These are phyloP conservation scores for Umimayanthus kanabou DNA, from an alignment of 92 coral and sea anemone species.

Conservation along the genomic window DNA sequence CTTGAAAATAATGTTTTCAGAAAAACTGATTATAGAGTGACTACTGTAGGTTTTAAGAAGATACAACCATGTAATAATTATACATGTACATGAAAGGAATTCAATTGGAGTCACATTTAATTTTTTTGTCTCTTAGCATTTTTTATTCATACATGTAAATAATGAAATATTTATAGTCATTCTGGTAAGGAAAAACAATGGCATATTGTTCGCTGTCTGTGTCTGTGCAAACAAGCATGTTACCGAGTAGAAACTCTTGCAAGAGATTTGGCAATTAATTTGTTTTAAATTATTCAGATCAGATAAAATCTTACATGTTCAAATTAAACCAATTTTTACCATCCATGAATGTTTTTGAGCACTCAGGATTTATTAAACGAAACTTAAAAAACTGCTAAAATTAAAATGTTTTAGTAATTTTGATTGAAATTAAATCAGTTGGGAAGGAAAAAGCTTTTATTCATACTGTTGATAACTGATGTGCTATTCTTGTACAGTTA, in stretches of 20 bases:
- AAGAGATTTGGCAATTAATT: too few species aligned
- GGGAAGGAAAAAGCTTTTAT: neutral
- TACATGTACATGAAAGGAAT: neutral
- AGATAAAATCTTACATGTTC: neutral
- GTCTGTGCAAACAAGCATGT: neutral
- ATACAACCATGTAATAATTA: too few species aligned
- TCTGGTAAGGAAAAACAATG: neutral
- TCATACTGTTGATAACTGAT: neutral
- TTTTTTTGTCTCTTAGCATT: neutral
- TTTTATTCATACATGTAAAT: neutral
- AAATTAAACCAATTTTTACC: neutral
- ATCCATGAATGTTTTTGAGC: too few species aligned
- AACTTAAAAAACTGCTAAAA: too few species aligned
- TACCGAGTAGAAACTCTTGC: neutral
- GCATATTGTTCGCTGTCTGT: neutral
- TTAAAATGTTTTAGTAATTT: too few species aligned
- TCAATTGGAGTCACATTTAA: neutral
- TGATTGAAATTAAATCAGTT: too few species aligned
- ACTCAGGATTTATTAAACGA: too few species aligned
- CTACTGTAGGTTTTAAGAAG: too few species aligned
- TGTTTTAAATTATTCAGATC: too few species aligned
- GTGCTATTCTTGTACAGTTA: neutral
- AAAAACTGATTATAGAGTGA: neutral
- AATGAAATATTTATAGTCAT: neutral
- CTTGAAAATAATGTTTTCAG: too few species aligned